These are phyloP conservation scores for Phalacrocorax aristotelis DNA, from an alignment of 2,113 vertebrate genomes.

Conservation along the genomic window DNA sequence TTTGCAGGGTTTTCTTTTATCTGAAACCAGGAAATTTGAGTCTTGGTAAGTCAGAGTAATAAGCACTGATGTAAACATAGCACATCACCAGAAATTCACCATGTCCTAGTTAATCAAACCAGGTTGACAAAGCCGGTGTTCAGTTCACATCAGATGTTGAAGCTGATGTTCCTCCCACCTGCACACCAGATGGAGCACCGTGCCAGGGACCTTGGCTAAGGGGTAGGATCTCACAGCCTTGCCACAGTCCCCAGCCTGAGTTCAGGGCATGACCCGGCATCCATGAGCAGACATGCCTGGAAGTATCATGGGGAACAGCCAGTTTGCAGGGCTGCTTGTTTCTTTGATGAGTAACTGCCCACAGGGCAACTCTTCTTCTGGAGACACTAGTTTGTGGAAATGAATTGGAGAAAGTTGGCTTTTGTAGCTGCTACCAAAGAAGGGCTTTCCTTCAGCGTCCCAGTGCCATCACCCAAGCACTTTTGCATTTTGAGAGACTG, in stretches of 20 bases:
- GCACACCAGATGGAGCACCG: background rate
- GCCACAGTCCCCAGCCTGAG: background rate
- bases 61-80: background rate
- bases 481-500: background rate
- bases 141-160: background rate
- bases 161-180: background rate
- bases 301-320: rapidly evolving
- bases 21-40: background rate
- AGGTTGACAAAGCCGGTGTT: background rate
- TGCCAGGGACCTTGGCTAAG: background rate
- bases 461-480: background rate
- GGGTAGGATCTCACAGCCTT: background rate
- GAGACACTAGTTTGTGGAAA: background rate
- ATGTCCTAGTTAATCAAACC: background rate
- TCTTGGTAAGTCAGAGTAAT: background rate
- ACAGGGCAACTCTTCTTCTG: background rate
- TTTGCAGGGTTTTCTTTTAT: background rate
- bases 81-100: background rate
- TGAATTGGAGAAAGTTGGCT: background rate
- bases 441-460: background rate
- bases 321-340: background rate
- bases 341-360: background rate
- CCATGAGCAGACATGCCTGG: background rate
- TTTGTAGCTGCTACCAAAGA: background rate
- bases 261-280: background rate